Evolutionary conservation across 1,140 invertebrate genomes (phyloP).

Genomic region (Branchinecta lynchi): DNA sequence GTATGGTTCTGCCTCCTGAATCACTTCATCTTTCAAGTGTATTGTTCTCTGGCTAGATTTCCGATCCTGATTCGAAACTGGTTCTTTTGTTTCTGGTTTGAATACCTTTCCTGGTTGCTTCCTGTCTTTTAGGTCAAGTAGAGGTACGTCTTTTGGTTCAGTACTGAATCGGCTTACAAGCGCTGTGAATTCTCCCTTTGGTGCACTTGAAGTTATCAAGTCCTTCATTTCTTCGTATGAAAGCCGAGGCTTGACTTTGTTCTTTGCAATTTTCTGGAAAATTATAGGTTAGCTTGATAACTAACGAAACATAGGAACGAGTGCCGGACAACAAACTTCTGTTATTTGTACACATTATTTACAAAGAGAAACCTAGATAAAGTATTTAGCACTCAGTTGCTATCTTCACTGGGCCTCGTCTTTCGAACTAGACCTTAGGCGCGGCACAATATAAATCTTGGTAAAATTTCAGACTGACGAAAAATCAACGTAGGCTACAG

Average conservation of each 20-base stretch:
- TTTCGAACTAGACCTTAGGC: too few species aligned
- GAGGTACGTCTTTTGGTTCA: not conserved
- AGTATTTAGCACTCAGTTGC: too few species aligned
- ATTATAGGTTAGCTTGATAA: too few species aligned
- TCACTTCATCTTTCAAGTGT: not conserved
- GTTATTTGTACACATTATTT: too few species aligned
- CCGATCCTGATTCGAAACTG: not conserved
- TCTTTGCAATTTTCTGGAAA: slow-evolving; percentile 10
- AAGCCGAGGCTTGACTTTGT: not conserved
- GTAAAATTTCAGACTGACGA: too few species aligned
- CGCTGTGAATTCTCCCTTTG: not conserved
- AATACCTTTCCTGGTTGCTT: not conserved
- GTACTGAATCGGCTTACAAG: not conserved
- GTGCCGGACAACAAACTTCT: too few species aligned
- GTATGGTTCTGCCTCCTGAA: not conserved
- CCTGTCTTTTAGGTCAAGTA: not conserved
- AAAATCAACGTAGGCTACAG: not conserved
- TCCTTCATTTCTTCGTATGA: not conserved
- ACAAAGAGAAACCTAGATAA: too few species aligned
- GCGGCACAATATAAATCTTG: too few species aligned
- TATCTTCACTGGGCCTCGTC: too few species aligned
- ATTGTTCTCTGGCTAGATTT: too few species aligned
- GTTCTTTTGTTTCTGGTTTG: not conserved
- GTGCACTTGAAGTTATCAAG: not conserved
- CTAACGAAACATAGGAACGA: too few species aligned